phyloP scores from a whole-genome alignment of 2,113 vertebrate species.

The Phyllopteryx taeniolatus region DNA sequence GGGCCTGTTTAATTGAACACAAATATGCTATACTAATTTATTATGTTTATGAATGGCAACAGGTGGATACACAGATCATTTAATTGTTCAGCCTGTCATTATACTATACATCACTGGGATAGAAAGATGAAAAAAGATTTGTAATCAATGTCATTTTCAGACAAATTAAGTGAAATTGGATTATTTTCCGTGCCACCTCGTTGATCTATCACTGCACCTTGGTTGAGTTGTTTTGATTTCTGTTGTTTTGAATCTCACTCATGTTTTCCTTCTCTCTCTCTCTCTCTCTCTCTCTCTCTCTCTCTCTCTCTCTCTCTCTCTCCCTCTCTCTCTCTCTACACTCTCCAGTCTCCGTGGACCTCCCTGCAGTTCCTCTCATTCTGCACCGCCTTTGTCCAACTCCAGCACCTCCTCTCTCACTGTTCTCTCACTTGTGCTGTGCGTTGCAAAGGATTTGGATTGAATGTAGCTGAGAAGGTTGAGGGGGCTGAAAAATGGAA shows the following conservation, averaged over 20 bases:
- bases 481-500: conserved; percentile 48
- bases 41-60: too few species aligned
- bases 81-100: too few species aligned
- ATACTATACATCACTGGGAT: too few species aligned
- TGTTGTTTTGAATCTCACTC: neutral
- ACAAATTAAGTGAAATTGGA: too few species aligned
- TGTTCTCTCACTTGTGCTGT: conserved; percentile 35
- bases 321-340: neutral
- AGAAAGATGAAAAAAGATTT: too few species aligned
- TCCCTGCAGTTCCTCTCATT: conserved; percentile 33
- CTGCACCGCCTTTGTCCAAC: conserved; percentile 36
- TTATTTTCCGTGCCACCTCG: too few species aligned
- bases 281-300: conserved; percentile 27
- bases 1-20: too few species aligned
- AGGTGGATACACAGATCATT: too few species aligned
- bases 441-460: conserved; percentile 62
- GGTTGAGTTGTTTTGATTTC: neutral
- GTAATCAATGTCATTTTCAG: too few species aligned
- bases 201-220: too few species aligned
- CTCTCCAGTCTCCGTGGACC: conserved; percentile 23
- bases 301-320: neutral
- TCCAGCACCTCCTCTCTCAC: conserved; percentile 14
- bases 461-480: conserved; percentile 49
- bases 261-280: conserved; percentile 10
- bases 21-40: too few species aligned